Evolutionary conservation across 2,888 invertebrate genomes (phyloP).

Genomic region (Danaus chrysippus): DNA sequence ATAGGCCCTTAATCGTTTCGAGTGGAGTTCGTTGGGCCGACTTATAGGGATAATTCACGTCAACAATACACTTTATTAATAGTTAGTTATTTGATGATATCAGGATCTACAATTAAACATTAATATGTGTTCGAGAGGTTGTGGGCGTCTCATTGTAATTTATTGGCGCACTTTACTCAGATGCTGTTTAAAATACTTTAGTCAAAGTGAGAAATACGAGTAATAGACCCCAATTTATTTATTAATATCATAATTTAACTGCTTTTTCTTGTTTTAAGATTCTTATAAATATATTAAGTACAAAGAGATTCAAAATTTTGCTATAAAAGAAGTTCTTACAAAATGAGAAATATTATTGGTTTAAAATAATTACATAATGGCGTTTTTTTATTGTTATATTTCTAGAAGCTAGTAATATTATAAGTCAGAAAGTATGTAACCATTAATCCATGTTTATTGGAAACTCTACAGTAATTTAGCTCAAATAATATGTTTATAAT

Average conservation of each 20-base stretch:
- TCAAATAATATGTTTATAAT: too few species aligned
- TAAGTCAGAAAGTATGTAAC: too few species aligned
- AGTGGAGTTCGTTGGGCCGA: slow-evolving; percentile 52
- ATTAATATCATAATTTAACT: slow-evolving; percentile 14
- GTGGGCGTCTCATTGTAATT: slow-evolving; percentile 57
- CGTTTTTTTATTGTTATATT: too few species aligned
- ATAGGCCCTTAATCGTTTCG: slow-evolving; percentile 43
- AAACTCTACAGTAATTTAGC: too few species aligned
- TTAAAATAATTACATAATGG: too few species aligned
- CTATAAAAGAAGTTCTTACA: too few species aligned
- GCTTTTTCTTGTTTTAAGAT: slow-evolving; percentile 16
- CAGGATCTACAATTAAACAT: slow-evolving; percentile 75
- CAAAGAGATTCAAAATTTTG: too few species aligned
- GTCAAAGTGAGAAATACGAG: slow-evolving; percentile 50
- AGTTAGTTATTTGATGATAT: slow-evolving; percentile 76
- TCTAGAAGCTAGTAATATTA: too few species aligned
- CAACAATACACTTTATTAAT: slow-evolving; percentile 77
- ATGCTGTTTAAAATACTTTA: slow-evolving; percentile 50
- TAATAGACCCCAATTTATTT: slow-evolving; percentile 28
- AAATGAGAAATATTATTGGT: too few species aligned
- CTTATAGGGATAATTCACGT: slow-evolving; percentile 74
- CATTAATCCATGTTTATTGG: too few species aligned
- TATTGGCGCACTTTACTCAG: slow-evolving; percentile 47
- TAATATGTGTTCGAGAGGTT: slow-evolving; percentile 66
- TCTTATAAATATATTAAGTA: too few species aligned